Evolutionary conservation across 2,113 vertebrate genomes (phyloP), one percentile per base, ranked within the genome.

Genomic region (Silurus glanis): DNA sequence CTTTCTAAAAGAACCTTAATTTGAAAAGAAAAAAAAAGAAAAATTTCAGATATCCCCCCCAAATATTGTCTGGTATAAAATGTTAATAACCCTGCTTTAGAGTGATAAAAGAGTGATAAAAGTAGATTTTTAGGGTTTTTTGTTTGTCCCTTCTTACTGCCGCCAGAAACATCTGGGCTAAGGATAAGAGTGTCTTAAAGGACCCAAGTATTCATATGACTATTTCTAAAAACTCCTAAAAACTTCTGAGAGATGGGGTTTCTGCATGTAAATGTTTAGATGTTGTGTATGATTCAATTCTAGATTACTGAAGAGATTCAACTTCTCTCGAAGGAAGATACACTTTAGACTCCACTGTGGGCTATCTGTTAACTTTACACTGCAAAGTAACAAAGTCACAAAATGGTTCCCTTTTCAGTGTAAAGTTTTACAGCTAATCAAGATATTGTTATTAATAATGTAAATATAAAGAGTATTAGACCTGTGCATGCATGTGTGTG

Each of bases 401-500:
- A 69, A 55, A 55, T 55, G 3, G 37, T 37, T 37, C 37, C 37
- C 37, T 37, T 37, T 37, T 37, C 49, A 76, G 74, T 0, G 9
- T 75, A 55, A 78, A 28, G 14, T 78, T 78, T 56, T 78, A 78
- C 53, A 56, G 23, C 16, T 4, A 25, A 28, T 78, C 13, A 16
- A 2, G 17, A 13, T 9, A 21, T 74, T 7, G 0, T 45, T 47
- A 72, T 10, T 51, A 51, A n/a, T 72, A 47, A 9, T 28, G 45
- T 8, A 19, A 72, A 47, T n/a, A 9, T 74, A 13, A 25, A 66
- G 64, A 17, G 28, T 16, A 7, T 45, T 71, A 71, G 25, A 45
- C 13, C 2, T 69, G 12, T 58, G 76, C 45, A 28, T 80, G 55
- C 61, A 56, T 80, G 78, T 80, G 37, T 82, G 79, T 62, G 58